A percentile compares a stretch with the other conserved stretches of the same genome.
Evolutionary conservation across 2,888 invertebrate species (phyloP).

Genomic region (Nomada ferruginata): DNA sequence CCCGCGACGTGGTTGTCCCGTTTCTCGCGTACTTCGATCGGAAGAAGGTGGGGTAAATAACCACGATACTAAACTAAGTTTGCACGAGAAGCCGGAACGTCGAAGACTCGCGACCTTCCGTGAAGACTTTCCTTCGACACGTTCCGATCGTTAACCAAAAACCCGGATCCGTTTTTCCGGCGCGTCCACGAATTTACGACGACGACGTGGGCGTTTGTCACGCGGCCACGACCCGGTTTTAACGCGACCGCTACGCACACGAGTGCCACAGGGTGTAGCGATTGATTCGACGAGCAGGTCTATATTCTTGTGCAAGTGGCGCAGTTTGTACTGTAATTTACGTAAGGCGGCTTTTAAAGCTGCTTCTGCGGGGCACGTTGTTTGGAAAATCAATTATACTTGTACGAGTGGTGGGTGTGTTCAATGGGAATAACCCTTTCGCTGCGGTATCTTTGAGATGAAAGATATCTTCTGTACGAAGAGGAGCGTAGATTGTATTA

Average conservation of each 20-base stretch:
- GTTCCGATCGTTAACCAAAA: constrained; percentile 64
- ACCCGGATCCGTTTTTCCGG: constrained; percentile 51
- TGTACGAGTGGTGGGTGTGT: no score
- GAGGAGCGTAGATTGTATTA: no score
- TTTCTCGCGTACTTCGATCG: constrained; percentile 39
- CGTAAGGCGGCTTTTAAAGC: no score
- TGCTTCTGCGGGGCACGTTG: no score
- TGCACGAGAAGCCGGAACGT: constrained; percentile 48
- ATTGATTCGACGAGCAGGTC: no score
- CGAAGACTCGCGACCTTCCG: constrained; percentile 40
- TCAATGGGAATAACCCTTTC: no score
- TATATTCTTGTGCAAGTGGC: no score
- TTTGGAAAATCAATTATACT: no score
- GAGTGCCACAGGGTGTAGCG: no score
- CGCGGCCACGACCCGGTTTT: constrained; percentile 1
- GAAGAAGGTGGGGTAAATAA: constrained; percentile 64
- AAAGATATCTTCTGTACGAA: no score
- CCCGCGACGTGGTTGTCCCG: constrained; percentile 24
- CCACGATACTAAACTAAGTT: constrained; percentile 67
- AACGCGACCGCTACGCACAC: neutral
- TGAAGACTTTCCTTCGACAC: constrained; percentile 54
- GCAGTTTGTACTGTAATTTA: no score
- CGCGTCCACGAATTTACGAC: constrained; percentile 43
- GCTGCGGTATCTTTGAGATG: no score
- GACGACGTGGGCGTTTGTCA: constrained; percentile 11